Evolutionary conservation across 1,140 invertebrate species (phyloP).

Genomic region (Drosophila jambulina): DNA sequence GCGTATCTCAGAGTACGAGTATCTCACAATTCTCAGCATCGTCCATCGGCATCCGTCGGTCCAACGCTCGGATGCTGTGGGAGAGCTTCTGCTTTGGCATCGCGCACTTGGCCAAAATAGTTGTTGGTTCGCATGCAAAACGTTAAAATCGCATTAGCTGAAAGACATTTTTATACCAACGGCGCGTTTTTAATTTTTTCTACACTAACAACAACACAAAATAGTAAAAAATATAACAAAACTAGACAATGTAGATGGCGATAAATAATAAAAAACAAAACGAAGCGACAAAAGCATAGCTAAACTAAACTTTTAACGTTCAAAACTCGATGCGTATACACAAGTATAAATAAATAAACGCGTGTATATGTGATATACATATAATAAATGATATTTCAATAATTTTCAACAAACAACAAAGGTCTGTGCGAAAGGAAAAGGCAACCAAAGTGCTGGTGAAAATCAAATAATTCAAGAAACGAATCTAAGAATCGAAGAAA

Average conservation of each 20-base stretch:
- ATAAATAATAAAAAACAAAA: slow-evolving; percentile 35
- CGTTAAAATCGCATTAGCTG: slow-evolving; percentile 81
- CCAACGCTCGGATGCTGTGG: slow-evolving; percentile 49
- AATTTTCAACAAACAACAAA: slow-evolving; percentile 72
- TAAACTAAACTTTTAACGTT: slow-evolving; percentile 70
- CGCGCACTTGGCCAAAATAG: slow-evolving; percentile 82
- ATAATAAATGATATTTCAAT: slow-evolving; percentile 73
- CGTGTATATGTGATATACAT: slow-evolving; percentile 58
- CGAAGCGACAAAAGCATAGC: slow-evolving; percentile 31
- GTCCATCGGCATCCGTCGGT: slow-evolving; percentile 50
- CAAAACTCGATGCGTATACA: slow-evolving; percentile 55
- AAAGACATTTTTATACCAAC: slow-evolving; percentile 81
- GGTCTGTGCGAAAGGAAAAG: slow-evolving; percentile 45
- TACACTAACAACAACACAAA: slow-evolving; percentile 65
- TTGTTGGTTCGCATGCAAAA: slow-evolving; percentile 84
- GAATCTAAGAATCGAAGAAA: slow-evolving; percentile 1
- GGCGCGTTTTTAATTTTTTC: slow-evolving; percentile 82
- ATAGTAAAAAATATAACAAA: slow-evolving; percentile 40
- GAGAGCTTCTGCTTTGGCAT: slow-evolving; percentile 73
- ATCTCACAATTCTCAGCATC: slow-evolving; percentile 39
- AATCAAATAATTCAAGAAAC: slow-evolving; percentile 21
- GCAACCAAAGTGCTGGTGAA: slow-evolving; percentile 40
- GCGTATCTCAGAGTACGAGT: slow-evolving; percentile 30
- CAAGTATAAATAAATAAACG: slow-evolving; percentile 68
- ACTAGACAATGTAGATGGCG: slow-evolving; percentile 45